Evolutionary conservation across 2,888 invertebrate species (phyloP), one percentile per base, ranked within the genome.

Genomic region (Orchestes rusci): DNA sequence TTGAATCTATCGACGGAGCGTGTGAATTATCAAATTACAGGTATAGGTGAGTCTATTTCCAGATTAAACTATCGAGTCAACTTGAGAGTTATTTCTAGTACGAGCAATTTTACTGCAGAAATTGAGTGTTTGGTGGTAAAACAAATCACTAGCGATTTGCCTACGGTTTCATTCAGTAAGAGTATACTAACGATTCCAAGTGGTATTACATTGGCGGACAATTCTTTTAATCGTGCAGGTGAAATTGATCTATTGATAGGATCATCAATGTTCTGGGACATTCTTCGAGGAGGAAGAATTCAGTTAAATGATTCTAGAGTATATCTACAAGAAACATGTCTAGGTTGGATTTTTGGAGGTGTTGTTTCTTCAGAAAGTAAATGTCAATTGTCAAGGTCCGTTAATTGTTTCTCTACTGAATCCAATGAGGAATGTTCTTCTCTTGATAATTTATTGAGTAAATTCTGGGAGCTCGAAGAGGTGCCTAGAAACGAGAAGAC

Each of bases 251-350:
- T 33, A 17, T 16, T 34, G 15, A 33, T 41, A 15, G 41, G 41
- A n/a, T 33, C 41, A 8, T 34, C 34, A 10, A 28, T 34, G n/a
- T 41, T 41, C 13, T 41, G 41, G 40, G 32, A 32, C 13, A 16
- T 40, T 10, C 12, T 40, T 16, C 27, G 40, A 13, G 15, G n/a
- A 3, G 16, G 33, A 23, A 32, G 16, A 15, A n/a, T n/a, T n/a
- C n/a, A n/a, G n/a, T n/a, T n/a, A n/a, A n/a, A n/a, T n/a, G n/a
- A n/a, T n/a, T n/a, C 32, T 2, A 31, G n/a, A n/a, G n/a, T n/a
- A n/a, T n/a, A n/a, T n/a, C n/a, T n/a, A n/a, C n/a, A n/a, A n/a
- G n/a, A n/a, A n/a, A n/a, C n/a, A n/a, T n/a, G n/a, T n/a, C n/a
- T n/a, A n/a, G n/a, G n/a, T n/a, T n/a, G n/a, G n/a, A n/a, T n/a